Conservation (phyloP, 2,888 invertebrate species). For the Tiliacea aurago region DNA sequence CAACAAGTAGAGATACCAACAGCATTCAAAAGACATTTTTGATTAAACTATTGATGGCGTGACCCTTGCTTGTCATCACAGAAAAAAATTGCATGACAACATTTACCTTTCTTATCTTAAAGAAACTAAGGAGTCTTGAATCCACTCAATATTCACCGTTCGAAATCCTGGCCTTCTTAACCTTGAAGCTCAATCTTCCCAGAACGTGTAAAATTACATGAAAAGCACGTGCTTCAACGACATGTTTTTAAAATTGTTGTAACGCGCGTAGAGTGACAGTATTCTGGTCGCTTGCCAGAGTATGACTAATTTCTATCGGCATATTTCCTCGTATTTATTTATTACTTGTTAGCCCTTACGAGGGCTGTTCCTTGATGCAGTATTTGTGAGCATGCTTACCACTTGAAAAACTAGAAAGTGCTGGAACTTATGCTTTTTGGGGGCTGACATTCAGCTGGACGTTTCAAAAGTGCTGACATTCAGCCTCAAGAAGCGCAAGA, state of each 20-base stretch:
- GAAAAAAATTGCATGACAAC: not conserved
- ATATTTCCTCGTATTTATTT: conserved; percentile 35
- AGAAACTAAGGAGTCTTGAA: not conserved
- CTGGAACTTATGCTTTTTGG: not conserved
- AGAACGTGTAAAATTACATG: conserved; percentile 12
- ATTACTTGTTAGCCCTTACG: not conserved
- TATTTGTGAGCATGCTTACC: not conserved
- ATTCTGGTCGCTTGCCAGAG: conserved; percentile 38
- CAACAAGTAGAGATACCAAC: not conserved
- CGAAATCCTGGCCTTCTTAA: conserved; percentile 7
- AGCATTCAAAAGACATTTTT: not conserved
- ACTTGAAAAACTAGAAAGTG: not conserved
- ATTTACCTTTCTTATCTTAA: not conserved
- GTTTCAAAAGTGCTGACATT: not conserved
- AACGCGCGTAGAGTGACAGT: conserved; percentile 29
- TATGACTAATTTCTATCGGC: conserved; percentile 42
- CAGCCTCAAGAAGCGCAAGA: too few species aligned
- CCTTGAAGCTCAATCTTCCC: not conserved
- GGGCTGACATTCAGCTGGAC: not conserved
- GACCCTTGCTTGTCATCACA: not conserved
- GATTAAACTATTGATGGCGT: not conserved
- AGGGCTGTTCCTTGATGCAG: not conserved
- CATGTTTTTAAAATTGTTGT: conserved; percentile 31
- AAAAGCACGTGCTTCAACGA: conserved; percentile 27
- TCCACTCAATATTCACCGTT: not conserved